Evolutionary conservation across 2,888 invertebrate genomes (phyloP).

Genomic region (Meganola albula): DNA sequence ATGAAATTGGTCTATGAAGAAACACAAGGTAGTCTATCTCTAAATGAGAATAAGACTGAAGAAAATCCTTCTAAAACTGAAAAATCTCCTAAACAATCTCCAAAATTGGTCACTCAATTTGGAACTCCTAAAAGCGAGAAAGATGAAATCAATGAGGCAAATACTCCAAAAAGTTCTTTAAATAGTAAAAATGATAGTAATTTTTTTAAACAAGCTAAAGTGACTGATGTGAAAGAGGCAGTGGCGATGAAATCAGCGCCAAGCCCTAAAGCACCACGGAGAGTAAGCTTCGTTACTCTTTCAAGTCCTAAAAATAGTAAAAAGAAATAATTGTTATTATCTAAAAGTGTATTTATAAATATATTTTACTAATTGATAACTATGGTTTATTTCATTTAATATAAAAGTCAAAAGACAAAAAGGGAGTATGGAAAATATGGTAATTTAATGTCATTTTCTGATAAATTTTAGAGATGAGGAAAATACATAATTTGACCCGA

Average conservation of each 20-base stretch:
- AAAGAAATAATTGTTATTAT: constrained; percentile 45
- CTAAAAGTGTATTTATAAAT: constrained; percentile 67
- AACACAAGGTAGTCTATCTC: constrained; percentile 37
- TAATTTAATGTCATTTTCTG: too few relatives aligned
- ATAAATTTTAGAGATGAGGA: too few relatives aligned
- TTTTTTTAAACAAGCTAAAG: constrained; percentile 56
- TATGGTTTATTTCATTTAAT: constrained; percentile 61
- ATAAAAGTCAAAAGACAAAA: constrained; percentile 60
- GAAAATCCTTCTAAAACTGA: constrained; percentile 9
- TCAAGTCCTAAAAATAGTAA: constrained; percentile 87
- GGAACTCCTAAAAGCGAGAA: constrained; percentile 14
- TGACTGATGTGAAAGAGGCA: constrained; percentile 50
- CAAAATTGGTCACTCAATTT: constrained; percentile 18
- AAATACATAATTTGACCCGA: too few relatives aligned
- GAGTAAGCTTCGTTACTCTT: constrained; percentile 85
- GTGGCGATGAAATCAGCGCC: constrained; percentile 34
- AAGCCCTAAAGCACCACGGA: constrained; percentile 78
- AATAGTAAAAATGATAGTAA: constrained; percentile 24
- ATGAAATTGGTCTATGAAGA: constrained; percentile 79
- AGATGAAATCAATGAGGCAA: constrained; percentile 11
- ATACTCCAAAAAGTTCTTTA: constrained; percentile 14
- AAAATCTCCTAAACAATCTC: constrained; percentile 13
- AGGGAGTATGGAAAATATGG: too few relatives aligned
- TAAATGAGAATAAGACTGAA: constrained; percentile 7
- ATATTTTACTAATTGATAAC: constrained; percentile 68